Evolutionary conservation across 2,888 invertebrate species (phyloP).

Genomic region (Perizoma flavofasciatum): DNA sequence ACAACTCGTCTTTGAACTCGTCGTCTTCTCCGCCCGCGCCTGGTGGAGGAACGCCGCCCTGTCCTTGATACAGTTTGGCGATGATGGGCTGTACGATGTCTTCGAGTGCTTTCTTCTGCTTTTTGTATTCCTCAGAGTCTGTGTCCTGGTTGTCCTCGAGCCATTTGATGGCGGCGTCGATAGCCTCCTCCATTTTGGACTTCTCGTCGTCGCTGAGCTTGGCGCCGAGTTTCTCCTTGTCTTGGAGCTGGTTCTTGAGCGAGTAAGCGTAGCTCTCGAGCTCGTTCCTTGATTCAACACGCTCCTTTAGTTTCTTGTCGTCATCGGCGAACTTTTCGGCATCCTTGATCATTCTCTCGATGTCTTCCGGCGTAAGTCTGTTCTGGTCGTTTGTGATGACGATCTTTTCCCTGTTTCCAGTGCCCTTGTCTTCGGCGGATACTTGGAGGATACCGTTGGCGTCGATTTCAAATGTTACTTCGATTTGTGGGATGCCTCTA

Average conservation of each 20-base stretch:
- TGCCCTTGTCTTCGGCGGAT: conserved; percentile 99
- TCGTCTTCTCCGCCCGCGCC: conserved; percentile 88
- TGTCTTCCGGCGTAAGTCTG: conserved; percentile 98
- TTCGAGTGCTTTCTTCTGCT: conserved; percentile 97
- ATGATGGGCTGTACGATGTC: conserved; percentile 98
- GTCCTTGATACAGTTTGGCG: conserved; percentile 96
- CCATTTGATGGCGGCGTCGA: conserved; percentile 99
- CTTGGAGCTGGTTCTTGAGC: conserved; percentile 97
- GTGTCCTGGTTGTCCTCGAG: conserved; percentile 97
- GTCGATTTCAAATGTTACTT: conserved; percentile 97
- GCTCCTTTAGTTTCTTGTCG: conserved; percentile 98
- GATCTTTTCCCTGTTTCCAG: conserved; percentile 99
- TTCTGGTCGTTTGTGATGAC: conserved; percentile 99
- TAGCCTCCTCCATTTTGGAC: conserved; percentile 96
- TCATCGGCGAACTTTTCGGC: conserved; percentile 99
- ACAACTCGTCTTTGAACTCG: conserved; percentile 94
- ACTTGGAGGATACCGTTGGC: conserved; percentile 98
- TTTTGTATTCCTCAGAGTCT: conserved; percentile 95
- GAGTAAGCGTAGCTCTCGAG: conserved; percentile 99
- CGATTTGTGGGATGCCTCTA: conserved; percentile 96
- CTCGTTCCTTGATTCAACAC: conserved; percentile 98
- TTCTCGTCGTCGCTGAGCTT: conserved; percentile 96
- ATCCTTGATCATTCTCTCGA: conserved; percentile 99
- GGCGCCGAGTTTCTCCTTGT: conserved; percentile 98
- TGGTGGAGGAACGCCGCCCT: conserved; percentile 92